Conservation (phyloP, 2,113 vertebrate genomes). For the Bos javanicus region DNA sequence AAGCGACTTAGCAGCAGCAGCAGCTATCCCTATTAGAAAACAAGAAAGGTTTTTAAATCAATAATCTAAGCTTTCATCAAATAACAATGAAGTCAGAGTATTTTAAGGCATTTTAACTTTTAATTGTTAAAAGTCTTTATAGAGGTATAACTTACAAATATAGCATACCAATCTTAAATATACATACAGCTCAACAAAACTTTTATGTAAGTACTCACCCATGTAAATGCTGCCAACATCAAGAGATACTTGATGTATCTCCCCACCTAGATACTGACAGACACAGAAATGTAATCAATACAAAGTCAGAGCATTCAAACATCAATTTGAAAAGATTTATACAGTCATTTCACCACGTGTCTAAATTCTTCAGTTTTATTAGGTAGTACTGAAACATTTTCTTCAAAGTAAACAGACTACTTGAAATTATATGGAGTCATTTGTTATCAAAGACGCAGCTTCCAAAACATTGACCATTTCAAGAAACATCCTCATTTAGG, state of each 20-base stretch:
- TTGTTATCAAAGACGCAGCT: not conserved
- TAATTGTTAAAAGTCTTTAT: not conserved
- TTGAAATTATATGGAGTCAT: not conserved
- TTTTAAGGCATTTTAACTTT: not conserved
- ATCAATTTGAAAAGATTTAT: not conserved
- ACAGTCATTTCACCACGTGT: not conserved
- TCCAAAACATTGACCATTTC: not conserved
- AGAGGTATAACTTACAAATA: not conserved
- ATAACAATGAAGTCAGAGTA: not conserved
- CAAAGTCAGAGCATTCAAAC: not conserved
- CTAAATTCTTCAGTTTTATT: not conserved
- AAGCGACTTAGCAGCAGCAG: no score
- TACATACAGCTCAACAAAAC: not conserved
- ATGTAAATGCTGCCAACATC: not conserved
- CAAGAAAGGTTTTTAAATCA: not conserved
- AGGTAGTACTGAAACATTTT: not conserved
- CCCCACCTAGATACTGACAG: not conserved
- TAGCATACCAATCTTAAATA: not conserved
- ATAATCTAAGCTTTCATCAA: not conserved
- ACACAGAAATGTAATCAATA: not conserved
- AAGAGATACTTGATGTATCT: not conserved
- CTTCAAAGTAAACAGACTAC: not conserved
- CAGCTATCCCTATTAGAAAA: not conserved
- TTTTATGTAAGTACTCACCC: not conserved
- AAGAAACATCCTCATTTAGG: not conserved